phyloP scores from a whole-genome alignment of 2,113 vertebrate genomes.

The rabbit (Oryctolagus cuniculus) region DNA sequence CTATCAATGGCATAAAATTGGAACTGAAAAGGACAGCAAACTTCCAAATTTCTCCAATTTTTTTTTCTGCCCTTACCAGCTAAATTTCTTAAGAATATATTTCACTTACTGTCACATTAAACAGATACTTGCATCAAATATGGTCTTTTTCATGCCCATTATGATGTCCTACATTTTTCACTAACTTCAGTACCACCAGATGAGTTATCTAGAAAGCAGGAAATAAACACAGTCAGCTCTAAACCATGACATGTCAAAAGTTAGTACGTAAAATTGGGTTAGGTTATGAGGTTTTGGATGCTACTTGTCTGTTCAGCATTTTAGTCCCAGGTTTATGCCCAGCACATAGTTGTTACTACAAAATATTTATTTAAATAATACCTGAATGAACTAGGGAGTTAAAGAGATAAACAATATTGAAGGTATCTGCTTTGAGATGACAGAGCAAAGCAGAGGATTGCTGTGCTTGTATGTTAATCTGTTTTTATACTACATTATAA shows the following conservation, averaged over 20 bases:
- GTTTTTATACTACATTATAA: neutral
- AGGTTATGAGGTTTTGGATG: neutral
- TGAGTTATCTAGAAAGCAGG: neutral
- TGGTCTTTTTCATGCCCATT: neutral
- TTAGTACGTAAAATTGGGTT: neutral
- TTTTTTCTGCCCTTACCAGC: neutral
- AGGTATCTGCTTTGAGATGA: neutral
- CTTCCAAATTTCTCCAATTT: neutral
- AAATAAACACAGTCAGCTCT: neutral
- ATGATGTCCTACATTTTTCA: neutral
- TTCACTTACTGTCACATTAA: neutral
- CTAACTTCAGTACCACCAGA: neutral
- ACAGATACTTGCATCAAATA: neutral
- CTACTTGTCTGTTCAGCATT: neutral
- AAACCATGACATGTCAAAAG: neutral
- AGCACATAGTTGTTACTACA: neutral
- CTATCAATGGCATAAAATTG: neutral
- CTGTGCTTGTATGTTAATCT: neutral
- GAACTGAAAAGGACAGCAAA: neutral
- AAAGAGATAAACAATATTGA: neutral
- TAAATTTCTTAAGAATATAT: neutral
- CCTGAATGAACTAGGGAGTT: neutral
- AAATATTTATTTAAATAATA: conserved; percentile 4
- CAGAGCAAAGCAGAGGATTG: neutral
- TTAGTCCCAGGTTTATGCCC: neutral